These are phyloP conservation scores for Symphodus melops DNA, from an alignment of 2,113 vertebrate species.

Conservation along the genomic window DNA sequence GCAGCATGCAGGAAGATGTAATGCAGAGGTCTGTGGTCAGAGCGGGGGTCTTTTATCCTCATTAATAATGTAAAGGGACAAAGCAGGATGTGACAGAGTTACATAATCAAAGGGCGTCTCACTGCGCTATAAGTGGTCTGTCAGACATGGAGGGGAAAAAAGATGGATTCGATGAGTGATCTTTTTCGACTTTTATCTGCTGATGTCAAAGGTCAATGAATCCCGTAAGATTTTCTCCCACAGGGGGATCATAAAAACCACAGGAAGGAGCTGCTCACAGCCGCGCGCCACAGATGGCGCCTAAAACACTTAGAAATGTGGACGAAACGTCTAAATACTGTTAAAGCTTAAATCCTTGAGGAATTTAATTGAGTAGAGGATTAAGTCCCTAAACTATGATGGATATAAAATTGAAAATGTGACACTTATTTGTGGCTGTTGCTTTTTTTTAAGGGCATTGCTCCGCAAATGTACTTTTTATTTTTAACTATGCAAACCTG, in stretches of 20 bases:
- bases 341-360: no score
- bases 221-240: slow-evolving; percentile 19
- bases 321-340: no score
- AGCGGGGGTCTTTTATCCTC: slow-evolving; percentile 37
- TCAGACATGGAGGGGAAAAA: neutral
- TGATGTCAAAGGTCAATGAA: slow-evolving; percentile 40
- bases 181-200: slow-evolving; percentile 32
- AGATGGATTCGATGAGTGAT: slow-evolving; percentile 9
- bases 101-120: slow-evolving; percentile 24
- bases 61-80: slow-evolving; percentile 60
- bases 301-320: neutral
- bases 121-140: neutral
- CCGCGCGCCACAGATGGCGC: neutral
- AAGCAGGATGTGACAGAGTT: slow-evolving; percentile 43
- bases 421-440: no score
- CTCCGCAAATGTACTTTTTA: no score
- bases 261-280: slow-evolving; percentile 22
- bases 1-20: slow-evolving; percentile 30
- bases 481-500: no score
- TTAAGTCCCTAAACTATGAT: no score
- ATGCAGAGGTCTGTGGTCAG: slow-evolving; percentile 37
- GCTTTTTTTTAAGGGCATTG: no score
- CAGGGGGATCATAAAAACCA: slow-evolving; percentile 37
- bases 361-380: no score
- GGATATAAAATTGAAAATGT: no score